Evolutionary conservation across 2,888 invertebrate genomes (phyloP), one percentile per base, ranked within the genome.

Genomic region (Leptura quadrifasciata): DNA sequence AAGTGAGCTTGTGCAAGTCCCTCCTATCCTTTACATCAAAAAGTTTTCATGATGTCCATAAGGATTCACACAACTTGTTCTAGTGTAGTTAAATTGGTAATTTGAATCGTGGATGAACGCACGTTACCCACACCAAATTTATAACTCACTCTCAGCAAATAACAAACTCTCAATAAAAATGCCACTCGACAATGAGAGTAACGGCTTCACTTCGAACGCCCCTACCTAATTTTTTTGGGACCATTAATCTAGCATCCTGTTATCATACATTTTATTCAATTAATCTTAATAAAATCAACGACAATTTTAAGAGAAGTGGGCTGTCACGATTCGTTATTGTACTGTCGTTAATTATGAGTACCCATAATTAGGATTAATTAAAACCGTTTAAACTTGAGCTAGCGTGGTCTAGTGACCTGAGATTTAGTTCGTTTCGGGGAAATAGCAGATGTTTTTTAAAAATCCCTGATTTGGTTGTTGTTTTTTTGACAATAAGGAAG

Each of bases 331-430:
- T 69, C 69, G 35, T 69, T 39, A 47, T n/a, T 58, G 69, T 9
- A 9, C 9, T 35, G 55, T 68, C 58, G 58, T 69, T 69, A 69
- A 69, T 69, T 58, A 58, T 15, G 12, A 10, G 15, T 9, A n/a
- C 31, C 35, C 58, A 39, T 58, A 39, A 69, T 69, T 69, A 69
- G 69, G 21, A 69, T 69, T 21, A 69, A 69, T 69, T 69, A 69
- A 58, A 39, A 58, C 18, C 15, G 35, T 69, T 69, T 57, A 57
- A 21, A 57, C n/a, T 47, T 55, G 24, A 9, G n/a, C 27, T 35
- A 9, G 55, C n/a, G 31, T 20, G 69, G 20, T 21, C 55, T 35
- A 39, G 57, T 58, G 69, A 31, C 69, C 68, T 18, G 69, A 17
- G 69, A 58, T 69, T 69, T 69, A n/a, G 55, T 35, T 27, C 20